Base-by-base conservation (phyloP, 2,113 vertebrate genomes). In the Rhea americana region DNA sequence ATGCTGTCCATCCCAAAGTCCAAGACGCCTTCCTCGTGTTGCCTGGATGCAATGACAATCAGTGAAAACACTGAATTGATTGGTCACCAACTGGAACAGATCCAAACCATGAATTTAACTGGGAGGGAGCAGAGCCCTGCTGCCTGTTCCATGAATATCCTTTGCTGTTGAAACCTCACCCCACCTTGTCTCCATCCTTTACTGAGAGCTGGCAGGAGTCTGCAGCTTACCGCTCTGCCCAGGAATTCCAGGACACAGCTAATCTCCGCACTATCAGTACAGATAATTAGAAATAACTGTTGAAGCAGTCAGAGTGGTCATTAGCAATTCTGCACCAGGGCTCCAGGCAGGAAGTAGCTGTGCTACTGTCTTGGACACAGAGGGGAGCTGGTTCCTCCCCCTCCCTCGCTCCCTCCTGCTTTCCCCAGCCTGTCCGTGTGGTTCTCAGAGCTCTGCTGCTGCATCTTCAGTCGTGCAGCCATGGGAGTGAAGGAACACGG, bases 1-100 rank as follows among this genome's bases (percentile, higher is more conserved):
- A 90, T 93, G 95, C 88, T 95, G 47, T 81, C 94, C 96, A 94
- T 94, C 95, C 91, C 93, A 91, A 90, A 96, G 95, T 96, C 93
- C 95, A 96, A 63, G 94, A 92, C 58, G 0, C 91, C 93, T 92
- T 59, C 84, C 82, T 63, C 11, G 82, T 73, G 95, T 96, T 96
- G 96, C 96, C 94, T 94, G 93, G 96, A 50, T 94, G 95, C 93
- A 51, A 2, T 66, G 91, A 94, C 94, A 93, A 24, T 93, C 85
- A 15, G 74, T 41, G 92, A 80, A 89, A 95, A 85, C 90, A 66
- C 90, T 76, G 88, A 39, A 94, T 84, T 90, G 81, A 82, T 90
- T 73, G 90, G 83, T 51, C 92, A 91, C 93, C 81, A 73, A 63
- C 77, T 91, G 95, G 90, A 93, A 3, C 66, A 30, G 71, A 81